These are phyloP conservation scores for Suncus etruscus DNA, from an alignment of 2,113 vertebrate genomes.

Conservation along the genomic window DNA sequence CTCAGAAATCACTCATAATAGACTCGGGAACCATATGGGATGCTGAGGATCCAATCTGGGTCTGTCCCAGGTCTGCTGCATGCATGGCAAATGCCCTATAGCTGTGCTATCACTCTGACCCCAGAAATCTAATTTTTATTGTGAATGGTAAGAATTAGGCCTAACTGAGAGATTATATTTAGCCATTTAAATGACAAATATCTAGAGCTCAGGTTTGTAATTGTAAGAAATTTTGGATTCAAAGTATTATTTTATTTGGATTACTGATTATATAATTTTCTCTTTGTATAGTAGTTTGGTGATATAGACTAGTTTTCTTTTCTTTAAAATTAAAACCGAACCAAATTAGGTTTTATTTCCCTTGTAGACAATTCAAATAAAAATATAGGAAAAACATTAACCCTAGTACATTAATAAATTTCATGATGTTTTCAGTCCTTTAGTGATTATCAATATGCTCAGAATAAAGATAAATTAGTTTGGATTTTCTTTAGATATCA, in stretches of 20 bases:
- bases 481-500: not conserved
- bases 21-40: too few relatives aligned
- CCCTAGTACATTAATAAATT: not conserved
- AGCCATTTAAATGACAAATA: slow-evolving; percentile 11
- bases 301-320: not conserved
- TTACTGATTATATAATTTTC: not conserved
- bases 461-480: not conserved
- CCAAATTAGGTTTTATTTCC: not conserved
- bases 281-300: not conserved
- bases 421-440: not conserved
- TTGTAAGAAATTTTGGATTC: not conserved
- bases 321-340: slow-evolving; percentile 2
- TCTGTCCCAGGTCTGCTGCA: too few relatives aligned
- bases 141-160: not conserved
- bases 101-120: too few relatives aligned
- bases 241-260: not conserved
- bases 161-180: not conserved
- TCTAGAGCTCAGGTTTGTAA: slow-evolving; percentile 26
- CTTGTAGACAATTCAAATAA: not conserved
- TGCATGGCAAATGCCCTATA: too few relatives aligned
- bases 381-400: not conserved
- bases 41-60: too few relatives aligned
- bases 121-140: not conserved
- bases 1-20: too few relatives aligned
- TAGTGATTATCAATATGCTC: not conserved